phyloP scores from a whole-genome alignment of 2,797 vertebrate genomes.

The Anniella stebbinsi region DNA sequence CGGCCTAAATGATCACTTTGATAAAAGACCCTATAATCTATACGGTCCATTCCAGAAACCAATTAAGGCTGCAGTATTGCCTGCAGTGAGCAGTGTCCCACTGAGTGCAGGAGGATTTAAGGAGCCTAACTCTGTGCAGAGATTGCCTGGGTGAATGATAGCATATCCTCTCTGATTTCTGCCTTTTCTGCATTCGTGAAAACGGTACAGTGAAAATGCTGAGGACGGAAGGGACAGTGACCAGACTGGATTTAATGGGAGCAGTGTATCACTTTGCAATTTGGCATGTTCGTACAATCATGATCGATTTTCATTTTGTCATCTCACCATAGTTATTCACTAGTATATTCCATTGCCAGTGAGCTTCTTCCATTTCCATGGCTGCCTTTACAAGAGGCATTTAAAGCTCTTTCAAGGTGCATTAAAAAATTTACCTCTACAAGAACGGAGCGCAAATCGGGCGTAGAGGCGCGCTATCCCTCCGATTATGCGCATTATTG shows the following conservation, averaged over 20 bases:
- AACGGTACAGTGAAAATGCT: slow-evolving; percentile 50
- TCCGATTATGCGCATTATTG: no score
- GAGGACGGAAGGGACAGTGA: slow-evolving; percentile 36
- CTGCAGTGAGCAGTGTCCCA: neutral
- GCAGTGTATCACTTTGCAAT: slow-evolving; percentile 30
- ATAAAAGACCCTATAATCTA: slow-evolving; percentile 40
- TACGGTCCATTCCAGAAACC: slow-evolving; percentile 33
- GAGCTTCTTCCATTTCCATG: neutral
- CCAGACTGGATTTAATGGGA: slow-evolving; percentile 42
- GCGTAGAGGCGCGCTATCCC: no score
- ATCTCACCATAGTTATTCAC: slow-evolving; percentile 10
- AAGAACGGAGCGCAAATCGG: no score
- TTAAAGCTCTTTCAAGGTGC: no score
- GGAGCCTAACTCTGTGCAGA: neutral
- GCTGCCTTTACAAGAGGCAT: no score
- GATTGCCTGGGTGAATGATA: slow-evolving; percentile 5
- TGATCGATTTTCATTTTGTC: slow-evolving; percentile 36
- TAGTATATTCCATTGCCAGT: slow-evolving; percentile 30
- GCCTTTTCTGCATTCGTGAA: slow-evolving; percentile 31
- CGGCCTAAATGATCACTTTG: slow-evolving; percentile 49
- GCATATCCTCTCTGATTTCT: slow-evolving; percentile 14
- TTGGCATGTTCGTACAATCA: slow-evolving; percentile 35
- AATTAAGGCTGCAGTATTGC: slow-evolving; percentile 32
- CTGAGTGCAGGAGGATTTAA: neutral
- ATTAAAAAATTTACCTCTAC: no score